Evolutionary conservation across 2,113 vertebrate genomes (phyloP).

Genomic region (Aleadryas rufinucha): DNA sequence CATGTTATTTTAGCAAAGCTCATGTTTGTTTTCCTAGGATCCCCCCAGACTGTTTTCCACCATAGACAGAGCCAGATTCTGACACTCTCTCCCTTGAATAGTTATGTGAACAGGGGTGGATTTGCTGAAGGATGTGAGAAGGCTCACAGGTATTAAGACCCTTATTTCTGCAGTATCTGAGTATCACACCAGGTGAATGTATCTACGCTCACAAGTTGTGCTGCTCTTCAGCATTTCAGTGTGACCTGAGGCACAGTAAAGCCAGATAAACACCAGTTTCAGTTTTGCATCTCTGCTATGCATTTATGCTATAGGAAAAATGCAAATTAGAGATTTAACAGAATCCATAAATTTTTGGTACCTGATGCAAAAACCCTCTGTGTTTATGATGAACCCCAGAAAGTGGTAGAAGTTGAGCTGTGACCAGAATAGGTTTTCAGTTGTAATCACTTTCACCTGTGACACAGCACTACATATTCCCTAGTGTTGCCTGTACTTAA

Average conservation of each 20-base stretch:
- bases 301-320: not conserved
- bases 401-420: not conserved
- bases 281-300: not conserved
- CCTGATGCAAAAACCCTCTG: fast-evolving
- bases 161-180: not conserved
- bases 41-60: not conserved
- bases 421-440: not conserved
- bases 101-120: not conserved
- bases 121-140: not conserved
- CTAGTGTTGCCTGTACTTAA: not conserved
- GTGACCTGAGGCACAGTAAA: not conserved
- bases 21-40: not conserved
- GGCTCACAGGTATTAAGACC: not conserved
- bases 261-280: not conserved
- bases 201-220: not conserved
- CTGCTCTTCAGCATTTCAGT: not conserved
- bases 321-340: not conserved
- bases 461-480: not conserved
- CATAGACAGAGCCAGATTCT: not conserved
- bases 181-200: not conserved
- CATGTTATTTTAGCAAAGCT: not conserved
- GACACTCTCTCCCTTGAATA: not conserved
- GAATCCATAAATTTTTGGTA: not conserved
- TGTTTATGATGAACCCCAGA: not conserved
- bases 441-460: not conserved